These are phyloP conservation scores for Saturnia japonica DNA, from an alignment of 2,888 invertebrate genomes.

Conservation along the genomic window DNA sequence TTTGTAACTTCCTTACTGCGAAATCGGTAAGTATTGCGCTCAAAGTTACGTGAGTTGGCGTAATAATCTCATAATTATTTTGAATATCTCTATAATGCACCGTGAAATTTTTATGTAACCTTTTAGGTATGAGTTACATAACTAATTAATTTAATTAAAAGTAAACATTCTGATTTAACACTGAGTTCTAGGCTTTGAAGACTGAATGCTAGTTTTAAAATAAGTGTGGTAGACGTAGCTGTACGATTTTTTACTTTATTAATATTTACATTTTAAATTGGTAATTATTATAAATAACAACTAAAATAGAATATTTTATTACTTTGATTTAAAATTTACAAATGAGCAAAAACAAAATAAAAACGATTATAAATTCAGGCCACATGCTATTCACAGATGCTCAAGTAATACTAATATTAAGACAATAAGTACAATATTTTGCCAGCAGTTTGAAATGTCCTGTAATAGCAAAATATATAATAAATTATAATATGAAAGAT, in stretches of 20 bases:
- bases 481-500: neutral
- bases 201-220: neutral
- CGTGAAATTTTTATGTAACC: conserved; percentile 1
- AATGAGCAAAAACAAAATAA: neutral
- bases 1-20: conserved; percentile 51
- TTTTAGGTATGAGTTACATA: neutral
- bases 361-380: neutral
- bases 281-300: too few relatives aligned
- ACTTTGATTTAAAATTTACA: too few relatives aligned
- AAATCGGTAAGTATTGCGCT: conserved; percentile 47
- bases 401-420: neutral
- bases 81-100: conserved; percentile 14
- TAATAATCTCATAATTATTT: conserved; percentile 24
- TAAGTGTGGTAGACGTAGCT: neutral
- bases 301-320: neutral
- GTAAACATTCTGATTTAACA: neutral
- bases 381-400: neutral
- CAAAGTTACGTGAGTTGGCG: conserved; percentile 46
- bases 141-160: neutral
- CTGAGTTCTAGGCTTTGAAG: neutral
- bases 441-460: neutral
- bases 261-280: too few relatives aligned
- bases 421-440: neutral
- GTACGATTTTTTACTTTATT: neutral
- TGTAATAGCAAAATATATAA: neutral